Base-by-base conservation (phyloP, 2,888 invertebrate genomes). In the Nemotelus pantherinus region DNA sequence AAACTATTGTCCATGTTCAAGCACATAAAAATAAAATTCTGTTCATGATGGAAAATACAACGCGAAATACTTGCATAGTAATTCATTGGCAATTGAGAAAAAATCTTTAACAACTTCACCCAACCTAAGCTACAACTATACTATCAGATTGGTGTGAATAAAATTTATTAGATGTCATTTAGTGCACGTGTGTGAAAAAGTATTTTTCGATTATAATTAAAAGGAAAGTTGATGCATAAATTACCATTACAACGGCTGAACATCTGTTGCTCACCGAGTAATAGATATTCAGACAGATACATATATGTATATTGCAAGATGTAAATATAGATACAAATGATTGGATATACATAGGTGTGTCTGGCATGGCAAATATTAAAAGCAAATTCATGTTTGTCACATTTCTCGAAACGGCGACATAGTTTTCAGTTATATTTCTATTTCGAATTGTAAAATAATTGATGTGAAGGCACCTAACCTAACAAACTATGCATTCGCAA, bases 151-250 rank as follows among this genome's bases (percentile, higher is more conserved):
- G 70, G 55, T 63, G 60, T 55, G 5, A 41, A 47, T 74, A 63
- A 60, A 63, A 74, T 74, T 74, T 74, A 74, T 74, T 74, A 39
- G 70, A 70, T 70, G 43, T 43, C 63, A 60, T 47, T 48, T 74
- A 48, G 63, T 60, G 48, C 74, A 74, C 74, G 74, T 74, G 74
- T 74, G 60, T 63, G 63, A 63, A 55, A 74, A 70, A 55, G 39
- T 53, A 70, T 48, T 57, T 55, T 25, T 74, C 60, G 48, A 74
- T 70, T 70, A 63, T 74, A 74, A 74, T 74, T 74, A 74, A 74
- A 74, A 74, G 60, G 74, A 74, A 74, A 74, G 74, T 74, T 72
- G 68, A 41, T 53, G 47, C 9, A 70, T 70, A 70, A 70, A 70
- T 70, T 50, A 70, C 55, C 25, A 25, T 70, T 70, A 43, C 50